phyloP scores from a whole-genome alignment of 1,140 invertebrate genomes.

The Drosophila pallidifrons region DNA sequence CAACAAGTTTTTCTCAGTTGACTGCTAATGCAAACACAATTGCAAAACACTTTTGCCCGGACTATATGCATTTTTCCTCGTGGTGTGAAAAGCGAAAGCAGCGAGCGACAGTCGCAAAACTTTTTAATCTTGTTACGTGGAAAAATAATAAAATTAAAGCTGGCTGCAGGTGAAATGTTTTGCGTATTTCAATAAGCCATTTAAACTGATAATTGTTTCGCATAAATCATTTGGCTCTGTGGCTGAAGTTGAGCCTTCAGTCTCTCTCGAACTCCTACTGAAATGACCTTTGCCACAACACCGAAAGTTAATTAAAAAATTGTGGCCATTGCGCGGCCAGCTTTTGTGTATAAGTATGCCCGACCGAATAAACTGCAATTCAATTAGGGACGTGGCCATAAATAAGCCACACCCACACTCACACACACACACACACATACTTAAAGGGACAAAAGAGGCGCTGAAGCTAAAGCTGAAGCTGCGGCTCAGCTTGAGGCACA shows the following conservation, averaged over 20 bases:
- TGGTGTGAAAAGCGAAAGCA: background rate
- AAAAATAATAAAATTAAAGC: conserved; percentile 81
- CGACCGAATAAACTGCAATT: conserved; percentile 79
- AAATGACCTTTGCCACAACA: conserved; percentile 61
- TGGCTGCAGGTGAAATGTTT: conserved; percentile 60
- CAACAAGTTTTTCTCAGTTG: conserved; percentile 66
- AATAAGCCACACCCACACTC: conserved; percentile 59
- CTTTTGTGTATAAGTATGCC: conserved; percentile 74
- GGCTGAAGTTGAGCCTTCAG: background rate
- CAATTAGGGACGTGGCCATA: conserved; percentile 76
- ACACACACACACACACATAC: background rate
- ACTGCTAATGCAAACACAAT: conserved; percentile 66
- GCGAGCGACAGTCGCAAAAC: conserved; percentile 62
- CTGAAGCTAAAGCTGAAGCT: background rate
- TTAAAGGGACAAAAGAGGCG: conserved; percentile 7
- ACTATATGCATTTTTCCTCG: background rate
- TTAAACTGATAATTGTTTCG: conserved; percentile 81
- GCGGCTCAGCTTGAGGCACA: conserved; percentile 44
- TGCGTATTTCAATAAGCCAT: conserved; percentile 79
- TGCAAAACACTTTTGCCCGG: conserved; percentile 54
- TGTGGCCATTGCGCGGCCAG: conserved; percentile 60
- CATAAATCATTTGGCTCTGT: conserved; percentile 68
- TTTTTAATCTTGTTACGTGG: conserved; percentile 78
- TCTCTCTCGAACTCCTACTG: conserved; percentile 16
- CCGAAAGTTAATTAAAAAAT: conserved; percentile 81